Conservation (phyloP, 2,888 invertebrate genomes). For the Melanargia galathea region DNA sequence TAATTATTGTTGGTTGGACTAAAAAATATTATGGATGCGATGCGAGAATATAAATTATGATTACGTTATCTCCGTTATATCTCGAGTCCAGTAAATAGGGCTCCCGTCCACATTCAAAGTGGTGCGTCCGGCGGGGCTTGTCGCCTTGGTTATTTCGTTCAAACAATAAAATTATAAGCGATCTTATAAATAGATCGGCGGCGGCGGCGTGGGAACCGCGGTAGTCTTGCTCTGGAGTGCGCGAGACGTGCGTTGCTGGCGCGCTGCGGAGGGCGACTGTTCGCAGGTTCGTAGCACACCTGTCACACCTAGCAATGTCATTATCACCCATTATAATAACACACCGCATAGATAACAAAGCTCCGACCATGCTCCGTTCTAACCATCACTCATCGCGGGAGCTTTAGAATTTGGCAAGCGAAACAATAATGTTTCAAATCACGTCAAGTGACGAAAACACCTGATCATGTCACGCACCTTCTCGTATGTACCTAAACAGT, state of each 20-base stretch:
- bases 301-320: slow-evolving; percentile 76
- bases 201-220: slow-evolving; percentile 52
- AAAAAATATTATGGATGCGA: slow-evolving; percentile 32
- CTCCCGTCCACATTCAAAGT: slow-evolving; percentile 64
- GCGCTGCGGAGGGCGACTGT: slow-evolving; percentile 62
- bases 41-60: slow-evolving; percentile 53
- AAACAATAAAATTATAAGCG: slow-evolving; percentile 82
- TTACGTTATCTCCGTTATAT: slow-evolving; percentile 43
- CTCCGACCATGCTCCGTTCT: slow-evolving; percentile 2
- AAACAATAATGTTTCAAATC: slow-evolving; percentile 26
- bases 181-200: slow-evolving; percentile 71
- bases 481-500: background rate
- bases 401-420: slow-evolving; percentile 29
- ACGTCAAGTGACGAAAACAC: background rate
- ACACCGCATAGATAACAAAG: slow-evolving; percentile 58
- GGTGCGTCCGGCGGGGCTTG: slow-evolving; percentile 71
- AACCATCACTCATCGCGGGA: slow-evolving; percentile 56
- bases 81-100: slow-evolving; percentile 45
- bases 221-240: slow-evolving; percentile 68
- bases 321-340: slow-evolving; percentile 73
- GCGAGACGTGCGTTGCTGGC: slow-evolving; percentile 72
- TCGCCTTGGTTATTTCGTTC: slow-evolving; percentile 73
- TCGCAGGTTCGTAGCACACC: slow-evolving; percentile 72
- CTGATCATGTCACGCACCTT: no score
- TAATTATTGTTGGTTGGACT: slow-evolving; percentile 29